Conservation (phyloP, 2,113 vertebrate species). For the Asarcornis scutulata region DNA sequence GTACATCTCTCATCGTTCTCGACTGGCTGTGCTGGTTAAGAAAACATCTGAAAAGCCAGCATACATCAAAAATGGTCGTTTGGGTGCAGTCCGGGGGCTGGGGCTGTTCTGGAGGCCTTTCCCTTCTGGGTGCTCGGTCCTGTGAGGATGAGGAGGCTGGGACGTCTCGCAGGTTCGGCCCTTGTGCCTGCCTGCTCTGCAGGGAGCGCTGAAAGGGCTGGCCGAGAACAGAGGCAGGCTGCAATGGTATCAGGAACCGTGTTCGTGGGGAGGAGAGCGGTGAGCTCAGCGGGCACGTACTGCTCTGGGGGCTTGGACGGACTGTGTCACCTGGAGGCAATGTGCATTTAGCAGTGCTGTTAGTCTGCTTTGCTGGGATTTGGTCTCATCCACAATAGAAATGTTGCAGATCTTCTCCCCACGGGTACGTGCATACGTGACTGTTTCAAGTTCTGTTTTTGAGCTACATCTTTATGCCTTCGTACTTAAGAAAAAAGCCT, state of each 20-base stretch:
- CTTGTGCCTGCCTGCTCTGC: not conserved
- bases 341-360: no score
- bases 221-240: no score
- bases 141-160: not conserved
- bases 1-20: fast-evolving
- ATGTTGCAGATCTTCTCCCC: not conserved
- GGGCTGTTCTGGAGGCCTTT: fast-evolving
- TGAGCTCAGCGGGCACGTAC: fast-evolving
- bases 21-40: not conserved
- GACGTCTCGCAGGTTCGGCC: not conserved
- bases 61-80: not conserved
- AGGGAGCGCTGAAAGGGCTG: not conserved
- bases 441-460: not conserved
- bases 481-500: not conserved
- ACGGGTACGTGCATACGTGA: fast-evolving
- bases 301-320: not conserved
- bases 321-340: not conserved
- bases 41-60: not conserved
- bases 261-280: not conserved
- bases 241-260: fast-evolving
- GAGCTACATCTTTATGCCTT: not conserved
- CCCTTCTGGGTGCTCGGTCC: not conserved
- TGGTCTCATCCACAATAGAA: not conserved
- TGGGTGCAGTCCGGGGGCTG: not conserved
- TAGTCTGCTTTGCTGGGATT: not conserved